phyloP scores from a whole-genome alignment of 2,797 vertebrate genomes.

The Girardinus metallicus region DNA sequence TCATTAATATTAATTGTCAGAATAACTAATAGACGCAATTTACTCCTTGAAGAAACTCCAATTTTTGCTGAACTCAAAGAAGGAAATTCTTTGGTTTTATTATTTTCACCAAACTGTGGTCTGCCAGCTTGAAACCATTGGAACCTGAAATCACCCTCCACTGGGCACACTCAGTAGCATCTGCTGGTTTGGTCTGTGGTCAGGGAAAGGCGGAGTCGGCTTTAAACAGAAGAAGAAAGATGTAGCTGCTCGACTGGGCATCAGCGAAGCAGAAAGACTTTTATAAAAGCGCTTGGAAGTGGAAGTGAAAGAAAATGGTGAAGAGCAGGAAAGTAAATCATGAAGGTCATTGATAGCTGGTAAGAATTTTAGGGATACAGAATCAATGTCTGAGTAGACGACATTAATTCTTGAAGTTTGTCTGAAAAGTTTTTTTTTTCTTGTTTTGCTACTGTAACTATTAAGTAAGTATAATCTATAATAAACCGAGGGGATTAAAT shows the following conservation, averaged over 20 bases:
- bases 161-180: constrained; percentile 46
- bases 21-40: background rate
- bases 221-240: constrained; percentile 55
- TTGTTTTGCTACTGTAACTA: background rate
- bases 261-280: constrained; percentile 63
- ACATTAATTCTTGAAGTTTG: background rate
- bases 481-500: background rate
- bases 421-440: background rate
- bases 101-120: constrained; percentile 51
- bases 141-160: constrained; percentile 34
- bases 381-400: background rate
- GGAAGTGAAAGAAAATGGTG: constrained; percentile 14
- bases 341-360: background rate
- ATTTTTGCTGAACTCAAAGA: constrained; percentile 26
- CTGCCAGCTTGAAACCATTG: constrained; percentile 49
- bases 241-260: constrained; percentile 54
- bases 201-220: constrained; percentile 23
- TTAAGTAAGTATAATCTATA: background rate
- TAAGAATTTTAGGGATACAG: background rate
- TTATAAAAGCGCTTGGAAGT: constrained; percentile 29
- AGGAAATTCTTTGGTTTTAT: constrained; percentile 6
- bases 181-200: constrained; percentile 16
- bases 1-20: constrained; percentile 8
- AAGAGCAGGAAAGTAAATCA: constrained; percentile 37
- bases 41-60: background rate